Conservation (phyloP, 2,113 vertebrate species). For the Sterna hirundo region DNA sequence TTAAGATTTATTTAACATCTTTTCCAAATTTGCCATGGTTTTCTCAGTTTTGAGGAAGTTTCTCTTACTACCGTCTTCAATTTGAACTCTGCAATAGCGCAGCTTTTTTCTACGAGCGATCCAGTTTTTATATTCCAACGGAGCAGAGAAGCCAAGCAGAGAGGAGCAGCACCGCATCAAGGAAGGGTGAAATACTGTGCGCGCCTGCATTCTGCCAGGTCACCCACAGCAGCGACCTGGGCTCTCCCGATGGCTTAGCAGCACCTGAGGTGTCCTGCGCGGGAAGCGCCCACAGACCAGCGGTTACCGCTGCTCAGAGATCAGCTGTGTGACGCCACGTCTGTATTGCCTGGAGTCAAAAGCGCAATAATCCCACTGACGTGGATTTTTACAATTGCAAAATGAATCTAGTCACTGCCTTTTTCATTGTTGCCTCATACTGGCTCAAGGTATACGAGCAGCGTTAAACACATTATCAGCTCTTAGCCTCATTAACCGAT, state of each 20-base stretch:
- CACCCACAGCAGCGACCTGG: not conserved
- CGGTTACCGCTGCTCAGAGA: not conserved
- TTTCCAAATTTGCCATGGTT: not conserved
- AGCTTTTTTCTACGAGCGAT: not conserved
- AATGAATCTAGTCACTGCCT: not conserved
- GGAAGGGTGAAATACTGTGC: not conserved
- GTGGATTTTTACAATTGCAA: not conserved
- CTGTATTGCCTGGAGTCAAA: not conserved
- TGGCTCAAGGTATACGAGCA: not conserved
- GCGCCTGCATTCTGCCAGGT: not conserved
- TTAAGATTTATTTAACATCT: not conserved
- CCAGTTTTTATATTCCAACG: not conserved
- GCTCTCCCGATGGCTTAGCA: not conserved
- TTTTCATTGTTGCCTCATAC: not conserved
- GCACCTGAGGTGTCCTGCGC: not conserved
- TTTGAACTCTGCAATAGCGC: not conserved
- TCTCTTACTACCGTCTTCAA: not conserved
- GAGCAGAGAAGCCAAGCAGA: not conserved
- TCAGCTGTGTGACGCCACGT: not conserved
- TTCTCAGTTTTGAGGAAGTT: not conserved
- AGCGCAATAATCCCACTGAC: not conserved
- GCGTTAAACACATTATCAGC: not conserved
- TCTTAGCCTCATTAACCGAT: not conserved
- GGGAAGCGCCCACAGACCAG: not conserved
- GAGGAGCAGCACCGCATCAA: not conserved